Evolutionary conservation across 2,797 vertebrate genomes (phyloP).

Genomic region (Falco berigora): DNA sequence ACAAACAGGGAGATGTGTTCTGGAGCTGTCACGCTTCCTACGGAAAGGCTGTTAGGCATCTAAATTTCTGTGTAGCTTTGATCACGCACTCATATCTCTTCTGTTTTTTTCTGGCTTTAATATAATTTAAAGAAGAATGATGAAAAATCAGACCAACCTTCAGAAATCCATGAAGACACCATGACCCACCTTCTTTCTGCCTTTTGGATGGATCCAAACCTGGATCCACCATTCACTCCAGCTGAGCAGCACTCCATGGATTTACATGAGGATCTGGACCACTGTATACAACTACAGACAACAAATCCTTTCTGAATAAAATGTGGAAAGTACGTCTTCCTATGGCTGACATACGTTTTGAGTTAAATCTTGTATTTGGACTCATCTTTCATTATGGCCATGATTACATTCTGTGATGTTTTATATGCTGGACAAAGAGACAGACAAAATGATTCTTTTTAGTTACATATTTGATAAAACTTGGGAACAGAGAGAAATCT

Average conservation of each 20-base stretch:
- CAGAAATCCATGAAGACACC: not conserved
- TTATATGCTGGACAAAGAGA: not conserved
- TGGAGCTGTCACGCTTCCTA: not conserved
- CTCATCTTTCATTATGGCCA: not conserved
- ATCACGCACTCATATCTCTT: not conserved
- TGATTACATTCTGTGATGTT: not conserved
- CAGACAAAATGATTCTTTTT: not conserved
- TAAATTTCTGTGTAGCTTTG: not conserved
- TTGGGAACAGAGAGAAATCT: not conserved
- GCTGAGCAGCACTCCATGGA: not conserved
- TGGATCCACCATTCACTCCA: not conserved
- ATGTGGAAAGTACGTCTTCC: not conserved
- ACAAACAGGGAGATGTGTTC: not conserved
- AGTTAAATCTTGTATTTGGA: not conserved
- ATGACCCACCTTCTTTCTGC: not conserved
- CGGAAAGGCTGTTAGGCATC: not conserved
- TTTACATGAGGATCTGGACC: not conserved
- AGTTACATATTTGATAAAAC: not conserved
- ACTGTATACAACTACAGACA: not conserved
- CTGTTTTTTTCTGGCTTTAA: not conserved
- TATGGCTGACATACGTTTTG: accelerated
- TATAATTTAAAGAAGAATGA: not conserved
- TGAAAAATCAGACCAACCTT: not conserved
- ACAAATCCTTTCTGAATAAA: not conserved
- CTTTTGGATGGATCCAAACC: not conserved